Percentiles rank a stretch among this genome's conserved stretches.
Conservation (phyloP, 1,140 invertebrate genomes). For the Diabrotica undecimpunctata region DNA sequence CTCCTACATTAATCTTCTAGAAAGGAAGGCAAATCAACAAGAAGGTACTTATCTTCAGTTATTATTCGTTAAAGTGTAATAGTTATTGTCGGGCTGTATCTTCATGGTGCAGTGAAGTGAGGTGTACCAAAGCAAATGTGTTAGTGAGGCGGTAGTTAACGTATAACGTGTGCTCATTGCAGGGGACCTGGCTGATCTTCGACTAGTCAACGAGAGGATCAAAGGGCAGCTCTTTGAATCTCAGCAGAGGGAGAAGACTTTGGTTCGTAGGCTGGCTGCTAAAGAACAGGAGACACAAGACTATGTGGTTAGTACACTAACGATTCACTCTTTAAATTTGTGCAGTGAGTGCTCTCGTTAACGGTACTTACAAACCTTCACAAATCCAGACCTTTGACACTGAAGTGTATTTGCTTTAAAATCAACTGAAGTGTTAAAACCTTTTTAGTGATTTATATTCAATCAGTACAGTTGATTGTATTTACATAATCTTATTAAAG, state of each 20-base stretch:
- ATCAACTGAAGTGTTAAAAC: constrained; percentile 14
- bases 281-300: constrained; percentile 97
- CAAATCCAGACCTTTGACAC: not conserved
- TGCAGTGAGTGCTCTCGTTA: constrained; percentile 4
- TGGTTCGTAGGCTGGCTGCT: constrained; percentile 83
- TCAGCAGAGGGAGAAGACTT: constrained; percentile 83
- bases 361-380: constrained; percentile 11
- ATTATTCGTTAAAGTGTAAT: constrained; percentile 35
- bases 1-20: constrained; percentile 39
- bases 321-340: constrained; percentile 13
- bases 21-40: constrained; percentile 42
- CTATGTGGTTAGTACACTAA: constrained; percentile 73
- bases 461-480: not conserved
- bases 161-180: constrained; percentile 45
- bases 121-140: constrained; percentile 31
- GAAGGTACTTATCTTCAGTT: constrained; percentile 46
- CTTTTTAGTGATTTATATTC: constrained; percentile 4
- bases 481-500: not conserved
- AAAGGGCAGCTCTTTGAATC: constrained; percentile 80
- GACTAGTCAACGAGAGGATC: constrained; percentile 77
- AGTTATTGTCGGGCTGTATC: constrained; percentile 35
- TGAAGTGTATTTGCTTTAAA: not conserved
- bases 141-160: constrained; percentile 31
- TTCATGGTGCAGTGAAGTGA: constrained; percentile 41
- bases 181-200: constrained; percentile 71